Conservation (phyloP, 2,113 vertebrate genomes). For the Platichthys flesus region DNA sequence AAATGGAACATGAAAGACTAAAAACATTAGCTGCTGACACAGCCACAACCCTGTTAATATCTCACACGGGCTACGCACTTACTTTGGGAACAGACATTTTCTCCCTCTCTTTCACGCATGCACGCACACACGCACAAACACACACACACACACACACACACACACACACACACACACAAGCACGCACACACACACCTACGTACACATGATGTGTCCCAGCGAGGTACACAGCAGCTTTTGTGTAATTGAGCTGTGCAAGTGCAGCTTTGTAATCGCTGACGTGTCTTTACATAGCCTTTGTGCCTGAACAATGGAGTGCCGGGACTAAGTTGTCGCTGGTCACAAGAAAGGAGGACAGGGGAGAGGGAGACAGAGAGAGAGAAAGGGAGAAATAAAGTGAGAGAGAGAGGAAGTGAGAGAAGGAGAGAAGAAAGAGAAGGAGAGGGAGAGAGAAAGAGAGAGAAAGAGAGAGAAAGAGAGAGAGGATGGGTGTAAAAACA, state of each 20-base stretch:
- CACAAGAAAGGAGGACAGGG: conserved; percentile 61
- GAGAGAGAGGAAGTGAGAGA: background rate
- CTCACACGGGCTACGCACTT: conserved; percentile 67
- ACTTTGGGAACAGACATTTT: conserved; percentile 23
- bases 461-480: conserved; percentile 5
- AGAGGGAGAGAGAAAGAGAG: background rate
- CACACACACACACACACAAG: conserved; percentile 25
- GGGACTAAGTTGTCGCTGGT: conserved; percentile 71
- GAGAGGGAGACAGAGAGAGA: conserved; percentile 1
- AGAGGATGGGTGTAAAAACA: background rate
- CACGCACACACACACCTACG: conserved; percentile 34
- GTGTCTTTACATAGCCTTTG: conserved; percentile 77
- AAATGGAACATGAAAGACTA: conserved; percentile 83
- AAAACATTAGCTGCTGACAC: conserved; percentile 79
- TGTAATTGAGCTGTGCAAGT: conserved; percentile 77
- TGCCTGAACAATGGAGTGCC: conserved; percentile 71
- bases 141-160: conserved; percentile 24
- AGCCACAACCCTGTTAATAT: conserved; percentile 78
- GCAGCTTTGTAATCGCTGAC: conserved; percentile 80
- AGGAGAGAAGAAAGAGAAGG: conserved; percentile 57
- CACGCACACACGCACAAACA: conserved; percentile 2
- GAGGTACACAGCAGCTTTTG: conserved; percentile 63
- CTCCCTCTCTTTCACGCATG: background rate
- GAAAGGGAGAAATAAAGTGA: conserved; percentile 37
- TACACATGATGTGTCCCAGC: conserved; percentile 63